phyloP scores from a whole-genome alignment of 2,888 invertebrate genomes.

The Drosophila mayaguana region DNA sequence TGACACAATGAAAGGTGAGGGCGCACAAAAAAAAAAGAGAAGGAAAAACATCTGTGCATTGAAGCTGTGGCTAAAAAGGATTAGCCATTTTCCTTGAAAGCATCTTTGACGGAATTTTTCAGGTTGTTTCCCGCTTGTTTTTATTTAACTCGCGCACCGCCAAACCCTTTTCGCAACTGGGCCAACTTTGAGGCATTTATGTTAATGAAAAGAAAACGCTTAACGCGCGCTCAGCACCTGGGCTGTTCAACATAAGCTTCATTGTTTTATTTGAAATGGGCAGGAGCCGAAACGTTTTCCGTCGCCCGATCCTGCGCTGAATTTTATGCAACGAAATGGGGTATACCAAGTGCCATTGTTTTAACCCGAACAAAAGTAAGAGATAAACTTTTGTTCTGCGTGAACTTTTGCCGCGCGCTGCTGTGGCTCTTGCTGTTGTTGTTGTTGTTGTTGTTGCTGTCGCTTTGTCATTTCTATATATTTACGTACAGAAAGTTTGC shows the following conservation, averaged over 20 bases:
- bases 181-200: constrained; percentile 64
- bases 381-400: constrained; percentile 78
- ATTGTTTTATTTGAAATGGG: constrained; percentile 58
- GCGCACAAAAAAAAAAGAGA: neutral
- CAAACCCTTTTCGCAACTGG: constrained; percentile 2
- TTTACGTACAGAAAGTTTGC: constrained; percentile 28
- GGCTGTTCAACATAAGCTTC: constrained; percentile 29
- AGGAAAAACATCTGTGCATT: constrained; percentile 5
- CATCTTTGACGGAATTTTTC: constrained; percentile 32
- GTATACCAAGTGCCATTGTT: constrained; percentile 41
- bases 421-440: constrained; percentile 1
- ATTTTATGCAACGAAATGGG: constrained; percentile 52
- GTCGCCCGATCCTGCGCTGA: constrained; percentile 46
- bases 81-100: constrained; percentile 28
- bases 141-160: constrained; percentile 5
- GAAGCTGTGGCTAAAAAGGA: constrained; percentile 24
- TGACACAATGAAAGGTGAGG: neutral
- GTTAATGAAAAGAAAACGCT: constrained; percentile 75
- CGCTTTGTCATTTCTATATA: constrained; percentile 36
- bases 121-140: constrained; percentile 19
- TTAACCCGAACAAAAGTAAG: constrained; percentile 73
- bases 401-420: constrained; percentile 64
- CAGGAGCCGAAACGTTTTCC: constrained; percentile 46
- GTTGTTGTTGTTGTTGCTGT: neutral
- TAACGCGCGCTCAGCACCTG: constrained; percentile 47